Evolutionary conservation across 2,797 vertebrate species (phyloP).

Genomic region (Orientallactaga sibirica): DNA sequence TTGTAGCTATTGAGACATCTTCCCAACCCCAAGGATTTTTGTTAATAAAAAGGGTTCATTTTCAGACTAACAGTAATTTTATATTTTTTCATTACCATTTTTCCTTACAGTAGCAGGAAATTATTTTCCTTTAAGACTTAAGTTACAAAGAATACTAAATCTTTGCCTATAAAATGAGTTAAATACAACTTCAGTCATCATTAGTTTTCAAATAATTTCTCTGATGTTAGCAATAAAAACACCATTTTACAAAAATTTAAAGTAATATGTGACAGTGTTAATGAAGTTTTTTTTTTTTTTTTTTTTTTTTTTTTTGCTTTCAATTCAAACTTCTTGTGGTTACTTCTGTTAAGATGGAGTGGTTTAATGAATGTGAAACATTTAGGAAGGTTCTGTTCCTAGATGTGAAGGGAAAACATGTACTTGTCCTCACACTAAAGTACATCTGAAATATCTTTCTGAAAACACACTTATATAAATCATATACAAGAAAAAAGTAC

Average conservation of each 20-base stretch:
- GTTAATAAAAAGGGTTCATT: constrained; percentile 60
- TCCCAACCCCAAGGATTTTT: background rate
- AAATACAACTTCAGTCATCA: background rate
- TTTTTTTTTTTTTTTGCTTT: constrained; percentile 34
- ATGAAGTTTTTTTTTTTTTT: constrained; percentile 24
- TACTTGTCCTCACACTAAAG: background rate
- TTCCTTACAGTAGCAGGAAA: constrained; percentile 56
- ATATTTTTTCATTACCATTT: constrained; percentile 56
- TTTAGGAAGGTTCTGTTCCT: constrained; percentile 25
- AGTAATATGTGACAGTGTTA: constrained; percentile 28
- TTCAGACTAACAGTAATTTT: constrained; percentile 19
- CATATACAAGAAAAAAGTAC: background rate
- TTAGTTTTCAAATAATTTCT: constrained; percentile 58
- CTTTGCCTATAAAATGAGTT: constrained; percentile 47
- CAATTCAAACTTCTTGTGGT: constrained; percentile 8
- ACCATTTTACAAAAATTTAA: constrained; percentile 36
- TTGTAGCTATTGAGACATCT: too few species aligned
- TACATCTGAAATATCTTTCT: constrained; percentile 36
- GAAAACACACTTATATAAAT: constrained; percentile 41
- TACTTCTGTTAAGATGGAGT: constrained; percentile 17
- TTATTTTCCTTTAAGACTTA: constrained; percentile 57
- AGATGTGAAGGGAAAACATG: constrained; percentile 8
- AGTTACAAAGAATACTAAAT: constrained; percentile 63
- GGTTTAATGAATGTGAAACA: constrained; percentile 25
- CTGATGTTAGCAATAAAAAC: constrained; percentile 7